A percentile compares a stretch with the other conserved stretches of the same genome.
Conservation (phyloP, 2,888 invertebrate genomes). For the Plebejus anna region DNA sequence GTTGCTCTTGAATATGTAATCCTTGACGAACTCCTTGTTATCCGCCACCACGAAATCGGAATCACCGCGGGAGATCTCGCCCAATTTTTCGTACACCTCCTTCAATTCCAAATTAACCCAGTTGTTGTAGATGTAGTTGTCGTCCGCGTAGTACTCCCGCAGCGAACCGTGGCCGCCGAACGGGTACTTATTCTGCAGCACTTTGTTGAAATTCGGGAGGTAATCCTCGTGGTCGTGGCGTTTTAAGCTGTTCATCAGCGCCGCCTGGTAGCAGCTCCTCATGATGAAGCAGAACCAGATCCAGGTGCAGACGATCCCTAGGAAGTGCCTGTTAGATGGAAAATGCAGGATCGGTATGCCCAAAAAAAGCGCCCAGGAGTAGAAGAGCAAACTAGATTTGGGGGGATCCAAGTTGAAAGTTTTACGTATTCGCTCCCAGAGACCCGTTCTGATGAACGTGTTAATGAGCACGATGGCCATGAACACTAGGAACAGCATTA, state of each 20-base stretch:
- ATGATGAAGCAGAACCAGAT: conserved; percentile 55
- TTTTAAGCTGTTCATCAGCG: conserved; percentile 52
- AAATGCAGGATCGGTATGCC: conserved; percentile 49
- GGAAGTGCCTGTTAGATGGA: conserved; percentile 45
- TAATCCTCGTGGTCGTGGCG: conserved; percentile 42
- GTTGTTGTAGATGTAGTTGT: conserved; percentile 46
- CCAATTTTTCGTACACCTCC: conserved; percentile 41
- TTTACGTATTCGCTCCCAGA: conserved; percentile 43
- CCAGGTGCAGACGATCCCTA: conserved; percentile 49
- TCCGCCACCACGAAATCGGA: conserved; percentile 53
- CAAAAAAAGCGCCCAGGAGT: conserved; percentile 54
- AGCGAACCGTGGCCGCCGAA: conserved; percentile 51
- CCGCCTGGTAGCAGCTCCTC: conserved; percentile 55
- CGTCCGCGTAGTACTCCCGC: conserved; percentile 51
- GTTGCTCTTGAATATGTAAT: conserved; percentile 46
- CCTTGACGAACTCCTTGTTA: conserved; percentile 48
- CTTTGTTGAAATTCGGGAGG: conserved; percentile 45
- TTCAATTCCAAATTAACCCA: conserved; percentile 45
- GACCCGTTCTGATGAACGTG: conserved; percentile 42
- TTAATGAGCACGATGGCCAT: conserved; percentile 47
- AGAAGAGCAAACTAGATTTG: conserved; percentile 52
- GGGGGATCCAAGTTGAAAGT: conserved; percentile 43
- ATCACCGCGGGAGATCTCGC: conserved; percentile 46
- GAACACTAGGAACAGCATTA: conserved; percentile 48
- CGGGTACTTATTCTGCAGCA: conserved; percentile 42